Evolutionary conservation across 2,113 vertebrate genomes (phyloP), one percentile per base, ranked within the genome.

Genomic region (Antennarius striatus): DNA sequence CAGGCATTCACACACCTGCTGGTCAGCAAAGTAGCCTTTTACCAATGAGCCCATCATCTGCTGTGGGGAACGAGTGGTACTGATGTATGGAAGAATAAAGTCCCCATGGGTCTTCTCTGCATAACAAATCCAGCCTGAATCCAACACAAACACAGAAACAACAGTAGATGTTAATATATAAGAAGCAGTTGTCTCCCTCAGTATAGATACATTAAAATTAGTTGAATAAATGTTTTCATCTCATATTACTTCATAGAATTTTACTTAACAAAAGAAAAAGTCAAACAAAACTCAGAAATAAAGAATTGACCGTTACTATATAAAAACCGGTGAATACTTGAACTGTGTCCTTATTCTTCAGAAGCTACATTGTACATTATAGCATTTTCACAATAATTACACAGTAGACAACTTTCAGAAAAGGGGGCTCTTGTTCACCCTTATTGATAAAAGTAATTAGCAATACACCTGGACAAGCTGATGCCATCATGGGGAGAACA

Each of bases 81-180:
- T 99, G 86, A 99, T 92, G 63, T 96, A 92, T 2, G 96, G 96
- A 3, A 98, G 89, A 75, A 99, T 92, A 68, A 95, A 91, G 5
- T 92, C 93, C 46, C 98, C 95, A 0, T 98, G 98, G 13, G 96
- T 97, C 86, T 99, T 99, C 92, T 99, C 97, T 1, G 97, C 96
- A 0, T 99, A 99, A 87, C 98, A 99, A 81, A 99, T 96, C 98
- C 98, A 99, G 15, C 98, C 98, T 99, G 86, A 69, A 11, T 1
- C 17, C 43, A 39, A 53, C 0, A 68, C 42, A 59, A 46, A 3
- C 42, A 43, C 42, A 40, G 5, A 40, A 40, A 40, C 39, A 43
- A 10, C 32, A 7, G 11, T 12, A 43, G 11, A 9, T 43, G 42
- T 11, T 10, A 11, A 43, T 43, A 43, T 47, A 46, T 17, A 13